Percentiles rank a stretch among this genome's conserved stretches.
phyloP scores from a whole-genome alignment of 2,113 vertebrate species.

The Sceloporus undulatus region DNA sequence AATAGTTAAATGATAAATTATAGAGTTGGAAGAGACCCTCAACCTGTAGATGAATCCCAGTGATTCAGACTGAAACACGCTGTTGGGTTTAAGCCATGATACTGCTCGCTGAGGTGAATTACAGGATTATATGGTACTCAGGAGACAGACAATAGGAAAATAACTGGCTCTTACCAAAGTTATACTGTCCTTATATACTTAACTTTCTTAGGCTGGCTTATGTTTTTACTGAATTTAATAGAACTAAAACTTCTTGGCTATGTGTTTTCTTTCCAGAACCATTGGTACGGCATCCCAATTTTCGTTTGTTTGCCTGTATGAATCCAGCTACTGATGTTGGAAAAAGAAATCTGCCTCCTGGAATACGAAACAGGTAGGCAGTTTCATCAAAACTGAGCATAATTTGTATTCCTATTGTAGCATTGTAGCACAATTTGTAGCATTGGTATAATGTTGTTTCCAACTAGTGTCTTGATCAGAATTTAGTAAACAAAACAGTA shows the following conservation, averaged over 20 bases:
- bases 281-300: constrained; percentile 90
- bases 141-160: background rate
- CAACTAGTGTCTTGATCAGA: background rate
- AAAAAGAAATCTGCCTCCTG: constrained; percentile 95
- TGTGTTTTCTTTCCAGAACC: constrained; percentile 81
- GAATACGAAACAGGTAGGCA: constrained; percentile 93
- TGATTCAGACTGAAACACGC: background rate
- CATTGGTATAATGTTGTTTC: background rate
- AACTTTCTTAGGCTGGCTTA: background rate
- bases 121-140: background rate
- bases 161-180: background rate
- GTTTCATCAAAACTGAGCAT: background rate
- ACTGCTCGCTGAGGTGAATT: background rate
- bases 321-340: constrained; percentile 98
- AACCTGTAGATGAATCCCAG: too few species aligned
- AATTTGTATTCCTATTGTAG: background rate
- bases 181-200: background rate
- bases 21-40: too few species aligned
- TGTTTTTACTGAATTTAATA: background rate
- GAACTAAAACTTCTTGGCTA: background rate
- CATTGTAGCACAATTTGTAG: background rate
- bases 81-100: too few species aligned
- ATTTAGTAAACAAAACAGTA: too few species aligned
- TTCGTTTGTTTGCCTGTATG: constrained; percentile 97
- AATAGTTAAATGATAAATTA: too few species aligned